A percentile compares a stretch with the other conserved stretches of the same genome.
phyloP scores from a whole-genome alignment of 2,888 invertebrate genomes.

The Agrotis puta region DNA sequence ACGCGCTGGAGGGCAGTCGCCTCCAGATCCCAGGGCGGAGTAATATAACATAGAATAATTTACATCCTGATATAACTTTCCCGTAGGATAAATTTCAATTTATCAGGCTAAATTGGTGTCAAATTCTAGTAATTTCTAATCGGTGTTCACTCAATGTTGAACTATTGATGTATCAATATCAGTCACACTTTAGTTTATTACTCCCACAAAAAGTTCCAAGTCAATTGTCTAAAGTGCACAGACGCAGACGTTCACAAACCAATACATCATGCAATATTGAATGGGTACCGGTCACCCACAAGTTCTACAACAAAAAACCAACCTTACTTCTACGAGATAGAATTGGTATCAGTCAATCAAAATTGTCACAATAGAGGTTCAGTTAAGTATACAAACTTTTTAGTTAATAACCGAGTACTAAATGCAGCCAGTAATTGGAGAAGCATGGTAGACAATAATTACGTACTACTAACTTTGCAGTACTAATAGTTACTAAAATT shows the following conservation, averaged over 20 bases:
- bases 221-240: not conserved
- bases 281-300: not conserved
- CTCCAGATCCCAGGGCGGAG: no score
- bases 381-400: not conserved
- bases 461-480: not conserved
- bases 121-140: no score
- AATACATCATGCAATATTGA: conserved; percentile 25
- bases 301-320: no score
- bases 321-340: not conserved
- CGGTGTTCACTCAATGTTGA: not conserved
- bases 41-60: no score
- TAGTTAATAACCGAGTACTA: not conserved
- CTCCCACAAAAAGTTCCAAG: no score
- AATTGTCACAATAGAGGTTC: not conserved
- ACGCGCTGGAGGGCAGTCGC: no score
- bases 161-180: not conserved
- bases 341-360: not conserved
- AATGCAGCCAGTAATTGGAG: not conserved
- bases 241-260: conserved; percentile 6
- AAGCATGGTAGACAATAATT: not conserved
- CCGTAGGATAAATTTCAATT: no score
- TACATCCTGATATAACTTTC: no score
- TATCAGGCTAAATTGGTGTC: no score
- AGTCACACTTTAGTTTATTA: conserved; percentile 17
- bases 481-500: not conserved